Evolutionary conservation across 2,113 vertebrate species (phyloP), one percentile per base, ranked within the genome.

Genomic region (Corydoras sp.): DNA sequence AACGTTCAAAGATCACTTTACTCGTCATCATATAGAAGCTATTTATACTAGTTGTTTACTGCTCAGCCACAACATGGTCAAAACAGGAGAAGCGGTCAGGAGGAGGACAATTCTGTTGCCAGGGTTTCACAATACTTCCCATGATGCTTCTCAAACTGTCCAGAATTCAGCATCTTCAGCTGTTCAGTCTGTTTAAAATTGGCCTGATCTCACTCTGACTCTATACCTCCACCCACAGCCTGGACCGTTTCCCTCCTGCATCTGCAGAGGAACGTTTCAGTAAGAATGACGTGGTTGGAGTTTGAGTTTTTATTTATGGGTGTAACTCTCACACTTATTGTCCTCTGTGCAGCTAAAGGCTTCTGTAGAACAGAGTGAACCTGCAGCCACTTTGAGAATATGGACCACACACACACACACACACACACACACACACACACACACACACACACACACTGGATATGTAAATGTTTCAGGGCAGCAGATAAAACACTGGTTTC

Each of bases 71-170:
- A 2, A 55, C 53, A 56, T 56, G 30, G 13, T 67, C 14, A 35
- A 51, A 67, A 32, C n/a, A 50, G 10, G 65, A 4, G 14, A 32
- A 10, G 13, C 13, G 29, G 5, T 12, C 55, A 8, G n/a, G 10
- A 30, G 51, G 12, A 67, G 29, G 30, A 11, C 29, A 50, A 67
- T 67, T n/a, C 0, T 35, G 15, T 24, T 24, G 53, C 53, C 30
- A 67, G 65, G 30, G n/a, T 67, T 67, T 29, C 53, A 7, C 53
- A 67, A 56, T 43, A 14, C 14, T 67, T 67, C 65, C 65, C 65
- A 54, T 35, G 53, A 67, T 56, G 30, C 50, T 35, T n/a, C 9
- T 67, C 15, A 65, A 31, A 11, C 12, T 14, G 51, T 35, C 51
- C 32, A 55, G 18, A 24, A 1, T 24, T 24, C 18, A 24, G 18